Conservation (phyloP, 2,113 vertebrate species). For the Hippoglossus stenolepis region DNA sequence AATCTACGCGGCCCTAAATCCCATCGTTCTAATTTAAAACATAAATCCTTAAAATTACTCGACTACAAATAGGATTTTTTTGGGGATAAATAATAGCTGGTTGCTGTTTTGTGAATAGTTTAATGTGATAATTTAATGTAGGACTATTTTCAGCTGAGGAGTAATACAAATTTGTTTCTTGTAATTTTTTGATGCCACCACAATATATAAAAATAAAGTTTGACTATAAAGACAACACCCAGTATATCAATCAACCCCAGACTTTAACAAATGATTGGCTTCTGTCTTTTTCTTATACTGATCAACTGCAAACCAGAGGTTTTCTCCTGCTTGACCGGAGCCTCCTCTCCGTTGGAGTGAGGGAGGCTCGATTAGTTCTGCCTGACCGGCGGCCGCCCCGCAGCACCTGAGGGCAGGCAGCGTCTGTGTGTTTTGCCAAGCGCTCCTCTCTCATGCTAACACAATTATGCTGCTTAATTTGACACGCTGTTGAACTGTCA, state of each 20-base stretch:
- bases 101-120: too few species aligned
- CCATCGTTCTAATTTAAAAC: too few species aligned
- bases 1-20: too few species aligned
- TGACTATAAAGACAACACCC: too few species aligned
- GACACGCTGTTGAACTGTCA: constrained; percentile 47
- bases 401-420: constrained; percentile 32
- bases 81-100: too few species aligned
- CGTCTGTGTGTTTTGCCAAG: constrained; percentile 56
- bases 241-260: too few species aligned
- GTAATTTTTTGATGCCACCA: too few species aligned
- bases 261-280: background rate
- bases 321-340: constrained; percentile 34
- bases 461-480: constrained; percentile 66
- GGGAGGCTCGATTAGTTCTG: constrained; percentile 44
- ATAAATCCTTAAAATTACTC: too few species aligned
- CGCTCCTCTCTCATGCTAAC: constrained; percentile 37
- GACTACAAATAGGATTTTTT: too few species aligned
- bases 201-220: too few species aligned
- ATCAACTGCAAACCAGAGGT: background rate
- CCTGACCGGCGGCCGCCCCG: constrained; percentile 24
- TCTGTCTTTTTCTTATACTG: background rate
- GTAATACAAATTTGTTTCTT: background rate
- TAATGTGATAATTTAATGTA: too few species aligned
- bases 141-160: too few species aligned
- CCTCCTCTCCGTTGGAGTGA: constrained; percentile 12